Conservation (phyloP, 2,888 invertebrate species). For the Acanthacorydalis orientalis region DNA sequence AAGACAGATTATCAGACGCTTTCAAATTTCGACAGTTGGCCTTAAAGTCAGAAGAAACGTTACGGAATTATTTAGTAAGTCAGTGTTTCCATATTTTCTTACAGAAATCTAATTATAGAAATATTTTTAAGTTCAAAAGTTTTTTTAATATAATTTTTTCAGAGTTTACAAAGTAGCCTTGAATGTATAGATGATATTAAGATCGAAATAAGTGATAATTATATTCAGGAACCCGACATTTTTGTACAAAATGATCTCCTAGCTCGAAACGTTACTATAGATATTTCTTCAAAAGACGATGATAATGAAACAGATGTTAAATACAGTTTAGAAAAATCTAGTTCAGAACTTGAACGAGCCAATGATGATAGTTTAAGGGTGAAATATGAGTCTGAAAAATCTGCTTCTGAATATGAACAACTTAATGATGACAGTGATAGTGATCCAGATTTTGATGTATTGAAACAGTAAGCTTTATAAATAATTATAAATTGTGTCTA, state of each 20-base stretch:
- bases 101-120: neutral
- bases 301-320: neutral
- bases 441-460: neutral
- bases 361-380: neutral
- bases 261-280: neutral
- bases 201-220: neutral
- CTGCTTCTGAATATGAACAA: neutral
- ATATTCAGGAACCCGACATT: neutral
- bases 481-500: neutral
- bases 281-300: neutral
- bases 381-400: neutral
- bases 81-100: neutral
- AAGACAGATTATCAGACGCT: conserved; percentile 14
- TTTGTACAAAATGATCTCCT: neutral
- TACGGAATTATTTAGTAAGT: conserved; percentile 9
- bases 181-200: neutral
- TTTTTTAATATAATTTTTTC: neutral
- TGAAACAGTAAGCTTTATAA: neutral
- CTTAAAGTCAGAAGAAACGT: conserved; percentile 13
- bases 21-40: conserved; percentile 15
- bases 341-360: neutral
- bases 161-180: conserved; percentile 3
- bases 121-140: neutral
- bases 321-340: neutral
- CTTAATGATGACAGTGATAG: neutral